Evolutionary conservation across 2,888 invertebrate genomes (phyloP), one percentile per base, ranked within the genome.

Genomic region (Venustoraphidia nigricollis): DNA sequence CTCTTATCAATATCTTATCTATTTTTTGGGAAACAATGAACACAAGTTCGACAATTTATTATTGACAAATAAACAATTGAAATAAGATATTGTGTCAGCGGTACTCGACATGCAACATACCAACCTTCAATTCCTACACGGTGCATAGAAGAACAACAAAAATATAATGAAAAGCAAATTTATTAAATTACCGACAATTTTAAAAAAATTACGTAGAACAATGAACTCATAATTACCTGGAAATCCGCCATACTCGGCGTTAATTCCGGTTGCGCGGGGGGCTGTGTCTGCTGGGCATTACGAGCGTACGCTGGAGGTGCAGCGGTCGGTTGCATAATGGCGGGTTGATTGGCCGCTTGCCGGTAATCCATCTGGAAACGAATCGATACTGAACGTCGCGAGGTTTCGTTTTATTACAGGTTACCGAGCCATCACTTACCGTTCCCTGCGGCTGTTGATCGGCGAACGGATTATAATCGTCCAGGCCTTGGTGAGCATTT

Each of bases 401-500:
- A 4, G 9, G 11, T 39, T 39, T 14, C 10, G 9, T n/a, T 14
- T 10, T 14, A 2, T 39, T 38, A 9, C 1, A 38, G 3, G 38
- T 8, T 4, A 8, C 3, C 13, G 8, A 38, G 13, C 9, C n/a
- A 38, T 11, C 11, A 47, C 54, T 53, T 52, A 56, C 56, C 51
- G 58, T 52, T 46, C 62, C 60, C 39, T 60, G 57, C 60, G 76
- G 76, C 65, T 76, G 75, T 55, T 76, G 79, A 58, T 86, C 86
- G 56, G 88, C 90, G 67, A 96, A 96, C 34, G 95, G 95, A 70
- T 95, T 94, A 69, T 93, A 95, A 62, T 95, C 93, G 65, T 94
- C 94, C 47, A 95, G 76, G 44, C 87, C 83, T 61, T 76, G 76
- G 61, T 78, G 80, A 49, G 77, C 79, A 70, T 73, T 81, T 56